Conservation (phyloP, 2,888 invertebrate species). For the Bombyx huttoni region DNA sequence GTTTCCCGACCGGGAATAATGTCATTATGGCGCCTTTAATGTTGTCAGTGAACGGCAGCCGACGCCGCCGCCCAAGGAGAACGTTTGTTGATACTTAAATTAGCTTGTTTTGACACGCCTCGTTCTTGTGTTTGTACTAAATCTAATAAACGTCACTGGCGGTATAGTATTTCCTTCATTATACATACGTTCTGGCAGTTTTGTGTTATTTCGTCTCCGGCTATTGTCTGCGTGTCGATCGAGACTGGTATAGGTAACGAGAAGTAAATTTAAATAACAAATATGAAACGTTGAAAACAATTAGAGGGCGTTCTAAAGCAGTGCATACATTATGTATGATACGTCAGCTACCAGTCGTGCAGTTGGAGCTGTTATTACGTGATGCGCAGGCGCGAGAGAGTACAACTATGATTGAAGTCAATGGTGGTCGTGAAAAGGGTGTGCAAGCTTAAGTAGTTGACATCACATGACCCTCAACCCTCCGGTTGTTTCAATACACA, state of each 20-base stretch:
- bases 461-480: constrained; percentile 43
- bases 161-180: constrained; percentile 51
- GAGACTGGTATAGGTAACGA: constrained; percentile 3
- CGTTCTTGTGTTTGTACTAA: constrained; percentile 69
- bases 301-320: constrained; percentile 30
- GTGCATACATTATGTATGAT: constrained; percentile 48
- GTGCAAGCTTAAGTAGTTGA: constrained; percentile 58
- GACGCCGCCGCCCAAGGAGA: constrained; percentile 65
- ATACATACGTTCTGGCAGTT: constrained; percentile 30
- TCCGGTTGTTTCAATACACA: neutral
- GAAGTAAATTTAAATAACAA: constrained; percentile 10
- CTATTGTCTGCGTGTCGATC: constrained; percentile 9
- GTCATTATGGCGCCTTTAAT: constrained; percentile 72
- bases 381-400: constrained; percentile 37
- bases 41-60: constrained; percentile 62
- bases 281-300: constrained; percentile 32
- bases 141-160: constrained; percentile 67
- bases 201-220: constrained; percentile 19
- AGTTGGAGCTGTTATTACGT: constrained; percentile 51
- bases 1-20: constrained; percentile 67
- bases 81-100: constrained; percentile 73
- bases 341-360: constrained; percentile 52
- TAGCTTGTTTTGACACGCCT: constrained; percentile 72
- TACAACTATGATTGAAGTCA: constrained; percentile 57
- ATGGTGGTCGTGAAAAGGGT: constrained; percentile 59